Conservation (phyloP, 2,888 invertebrate genomes). For the Toxonevra muliebris region DNA sequence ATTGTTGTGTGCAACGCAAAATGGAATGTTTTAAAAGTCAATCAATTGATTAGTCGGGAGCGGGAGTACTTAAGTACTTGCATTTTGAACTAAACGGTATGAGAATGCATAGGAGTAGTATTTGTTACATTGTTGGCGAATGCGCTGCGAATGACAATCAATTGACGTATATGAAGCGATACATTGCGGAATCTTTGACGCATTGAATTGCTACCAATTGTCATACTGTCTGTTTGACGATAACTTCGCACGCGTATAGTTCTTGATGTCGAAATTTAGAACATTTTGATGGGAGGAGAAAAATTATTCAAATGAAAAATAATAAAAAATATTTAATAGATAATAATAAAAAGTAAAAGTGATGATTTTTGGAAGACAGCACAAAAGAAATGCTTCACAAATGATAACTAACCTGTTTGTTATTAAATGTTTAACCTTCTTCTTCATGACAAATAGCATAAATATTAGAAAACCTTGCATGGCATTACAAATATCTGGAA, state of each 20-base stretch:
- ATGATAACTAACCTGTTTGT: constrained; percentile 56
- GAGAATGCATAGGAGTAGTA: constrained; percentile 44
- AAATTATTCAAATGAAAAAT: no score
- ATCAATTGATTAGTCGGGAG: no score
- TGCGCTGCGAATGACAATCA: constrained; percentile 58
- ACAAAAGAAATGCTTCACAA: no score
- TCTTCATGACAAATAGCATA: constrained; percentile 72
- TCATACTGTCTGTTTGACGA: constrained; percentile 55
- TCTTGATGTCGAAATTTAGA: constrained; percentile 40
- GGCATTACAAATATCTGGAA: constrained; percentile 70
- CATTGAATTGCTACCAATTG: constrained; percentile 50
- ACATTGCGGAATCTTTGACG: constrained; percentile 57
- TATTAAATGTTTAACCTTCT: constrained; percentile 62
- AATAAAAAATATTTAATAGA: no score
- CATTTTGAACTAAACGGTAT: constrained; percentile 41
- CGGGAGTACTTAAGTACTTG: no score
- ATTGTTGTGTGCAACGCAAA: no score
- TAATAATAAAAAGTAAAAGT: not conserved
- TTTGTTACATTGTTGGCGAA: constrained; percentile 46
- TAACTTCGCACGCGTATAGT: constrained; percentile 53
- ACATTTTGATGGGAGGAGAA: no score
- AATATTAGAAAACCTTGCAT: constrained; percentile 71
- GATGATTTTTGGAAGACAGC: no score
- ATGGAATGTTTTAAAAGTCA: no score
- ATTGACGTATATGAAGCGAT: constrained; percentile 57